Percentiles rank a stretch among this genome's conserved stretches.
Conservation (phyloP, 1,140 invertebrate species). For the Laupala kohalensis region DNA sequence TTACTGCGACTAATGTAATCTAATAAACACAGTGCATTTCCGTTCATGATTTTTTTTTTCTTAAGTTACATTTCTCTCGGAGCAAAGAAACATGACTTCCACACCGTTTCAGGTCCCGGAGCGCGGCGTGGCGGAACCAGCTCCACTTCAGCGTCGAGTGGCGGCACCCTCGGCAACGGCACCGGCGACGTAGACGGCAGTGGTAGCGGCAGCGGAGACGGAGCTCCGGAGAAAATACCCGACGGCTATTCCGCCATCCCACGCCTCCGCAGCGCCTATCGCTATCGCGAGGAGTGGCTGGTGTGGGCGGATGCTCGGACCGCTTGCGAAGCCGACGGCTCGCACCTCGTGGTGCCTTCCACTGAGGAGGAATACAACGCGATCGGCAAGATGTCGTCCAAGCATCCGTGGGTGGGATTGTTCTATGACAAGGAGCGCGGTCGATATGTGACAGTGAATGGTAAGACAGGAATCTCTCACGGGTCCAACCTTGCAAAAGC, state of each 20-base stretch:
- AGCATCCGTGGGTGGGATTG: neutral
- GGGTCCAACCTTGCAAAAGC: no score
- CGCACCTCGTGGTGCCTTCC: neutral
- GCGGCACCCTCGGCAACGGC: no score
- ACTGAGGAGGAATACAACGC: neutral
- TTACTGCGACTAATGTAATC: no score
- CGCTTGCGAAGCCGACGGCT: neutral
- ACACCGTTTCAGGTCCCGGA: no score
- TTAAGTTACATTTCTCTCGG: no score
- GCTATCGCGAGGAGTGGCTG: neutral
- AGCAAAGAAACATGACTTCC: no score
- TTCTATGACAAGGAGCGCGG: neutral
- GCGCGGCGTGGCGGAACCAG: no score
- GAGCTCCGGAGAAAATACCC: neutral
- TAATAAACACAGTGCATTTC: no score
- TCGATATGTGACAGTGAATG: neutral
- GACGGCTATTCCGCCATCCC: neutral
- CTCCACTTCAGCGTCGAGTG: no score
- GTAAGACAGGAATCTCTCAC: no score
- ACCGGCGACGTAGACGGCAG: neutral
- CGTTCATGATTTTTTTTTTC: no score
- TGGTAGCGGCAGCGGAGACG: neutral
- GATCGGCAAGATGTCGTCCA: neutral
- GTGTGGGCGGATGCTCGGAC: neutral
- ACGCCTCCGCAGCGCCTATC: neutral